Base-by-base conservation (phyloP, 2,888 invertebrate species). In the Drosophila subsilvestris region DNA sequence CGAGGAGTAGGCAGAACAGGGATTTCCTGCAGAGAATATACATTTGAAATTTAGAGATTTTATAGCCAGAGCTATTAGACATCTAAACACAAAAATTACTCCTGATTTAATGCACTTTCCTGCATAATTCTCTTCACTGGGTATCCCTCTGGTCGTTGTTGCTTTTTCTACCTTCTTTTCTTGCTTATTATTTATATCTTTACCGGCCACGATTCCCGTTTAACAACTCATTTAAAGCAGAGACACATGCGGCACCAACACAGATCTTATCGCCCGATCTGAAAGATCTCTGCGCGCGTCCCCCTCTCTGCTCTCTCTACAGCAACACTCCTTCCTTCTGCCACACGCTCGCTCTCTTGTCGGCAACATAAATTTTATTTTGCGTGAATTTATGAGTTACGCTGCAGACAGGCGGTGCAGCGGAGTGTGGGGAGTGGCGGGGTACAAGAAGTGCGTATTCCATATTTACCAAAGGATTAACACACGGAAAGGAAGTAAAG, bases 331-430 rank as follows among this genome's bases (percentile, higher is more conserved):
- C 37, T 37, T 37, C 14, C 37, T 25, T 6, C 37, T 37, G 37
- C 37, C 37, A 37, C 37, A 37, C 37, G 37, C 37, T 37, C 37
- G 37, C 37, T 37, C n/a, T 6, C 37, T 37, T 37, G 37, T 1
- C 37, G 55, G 50, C 63, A 59, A 58, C 83, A 82, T 85, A 82
- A 80, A 83, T 85, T 86, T 80, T 76, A 75, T 87, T 82, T 85
- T 79, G 83, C 84, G 82, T 77, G 77, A 79, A 88, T 86, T 88
- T 88, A 88, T 86, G 87, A 83, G 73, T 74, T 85, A 71, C 78
- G 76, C 18, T 18, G 71, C 43, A 51, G 71, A 63, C 71, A 70
- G 56, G 27, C 56, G 44, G 27, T 22, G 53, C 25, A n/a, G 17
- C 18, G 20, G 29, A 12, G 3, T 1, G 12, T 4, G 32, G 32